Percentiles rank a stretch among this genome's conserved stretches.
phyloP scores from a whole-genome alignment of 2,888 invertebrate genomes.

The Troides helena region DNA sequence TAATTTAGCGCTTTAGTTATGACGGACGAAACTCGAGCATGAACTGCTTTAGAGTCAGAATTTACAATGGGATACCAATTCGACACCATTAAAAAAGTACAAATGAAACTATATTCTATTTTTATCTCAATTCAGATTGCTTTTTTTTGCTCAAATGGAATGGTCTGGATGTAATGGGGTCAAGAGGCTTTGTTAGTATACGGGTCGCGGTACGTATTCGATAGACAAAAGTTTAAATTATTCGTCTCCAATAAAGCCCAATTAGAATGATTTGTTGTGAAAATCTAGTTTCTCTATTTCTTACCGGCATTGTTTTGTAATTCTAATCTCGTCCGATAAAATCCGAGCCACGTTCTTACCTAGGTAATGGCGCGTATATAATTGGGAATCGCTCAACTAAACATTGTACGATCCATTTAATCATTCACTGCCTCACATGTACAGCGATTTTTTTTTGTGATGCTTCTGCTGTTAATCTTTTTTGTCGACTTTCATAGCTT shows the following conservation, averaged over 20 bases:
- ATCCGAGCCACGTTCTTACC: conserved; percentile 36
- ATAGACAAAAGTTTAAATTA: conserved; percentile 25
- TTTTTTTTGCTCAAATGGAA: conserved; percentile 7
- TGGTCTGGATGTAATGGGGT: conserved; percentile 8
- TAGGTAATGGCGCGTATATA: conserved; percentile 56
- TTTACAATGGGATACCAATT: conserved; percentile 21
- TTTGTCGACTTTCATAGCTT: too few relatives aligned
- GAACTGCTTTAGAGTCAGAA: conserved; percentile 3
- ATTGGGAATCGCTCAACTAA: conserved; percentile 49
- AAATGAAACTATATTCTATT: conserved; percentile 23
- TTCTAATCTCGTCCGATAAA: conserved; percentile 49
- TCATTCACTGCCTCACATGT: conserved; percentile 48
- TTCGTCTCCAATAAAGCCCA: conserved; percentile 12
- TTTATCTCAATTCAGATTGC: conserved; percentile 13
- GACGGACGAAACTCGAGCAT: neutral
- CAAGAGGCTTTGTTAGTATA: conserved; percentile 22
- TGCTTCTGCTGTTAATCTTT: too few relatives aligned
- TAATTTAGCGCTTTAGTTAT: conserved; percentile 6
- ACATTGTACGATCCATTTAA: conserved; percentile 53
- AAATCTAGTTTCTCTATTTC: conserved; percentile 37
- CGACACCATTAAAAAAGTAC: conserved; percentile 13
- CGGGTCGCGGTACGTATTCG: conserved; percentile 6
- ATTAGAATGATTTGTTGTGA: conserved; percentile 26
- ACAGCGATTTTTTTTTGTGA: too few relatives aligned
- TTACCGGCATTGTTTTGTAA: conserved; percentile 47